A percentile compares a stretch with the other conserved stretches of the same genome.
Evolutionary conservation across 92 coral and sea anemone genomes (phyloP).

Genomic region (Paragorgia papillata): DNA sequence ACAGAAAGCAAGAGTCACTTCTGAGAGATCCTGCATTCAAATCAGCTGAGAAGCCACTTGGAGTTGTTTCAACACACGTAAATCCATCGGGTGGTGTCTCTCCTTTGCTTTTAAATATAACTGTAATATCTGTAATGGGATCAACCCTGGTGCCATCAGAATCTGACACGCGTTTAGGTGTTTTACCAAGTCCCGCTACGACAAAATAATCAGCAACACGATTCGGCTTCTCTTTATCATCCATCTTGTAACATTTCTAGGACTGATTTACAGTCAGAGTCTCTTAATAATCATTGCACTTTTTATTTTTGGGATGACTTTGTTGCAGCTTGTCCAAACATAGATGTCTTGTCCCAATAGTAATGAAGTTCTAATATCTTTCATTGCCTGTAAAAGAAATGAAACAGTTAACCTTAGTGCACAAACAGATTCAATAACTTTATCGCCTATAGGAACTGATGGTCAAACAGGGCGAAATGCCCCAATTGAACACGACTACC

Average conservation of each 20-base stretch:
- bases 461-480: too few relatives aligned
- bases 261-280: neutral
- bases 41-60: slow-evolving; percentile 89
- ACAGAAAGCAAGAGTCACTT: slow-evolving; percentile 87
- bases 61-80: slow-evolving; percentile 82
- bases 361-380: too few relatives aligned
- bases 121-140: slow-evolving; percentile 98
- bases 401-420: too few relatives aligned
- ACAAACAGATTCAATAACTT: too few relatives aligned
- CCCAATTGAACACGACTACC: too few relatives aligned
- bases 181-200: slow-evolving; percentile 91
- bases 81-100: slow-evolving; percentile 81
- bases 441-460: too few relatives aligned
- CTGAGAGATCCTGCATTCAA: slow-evolving; percentile 94
- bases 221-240: slow-evolving; percentile 88
- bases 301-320: too few relatives aligned
- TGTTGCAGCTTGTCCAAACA: too few relatives aligned
- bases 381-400: too few relatives aligned
- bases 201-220: slow-evolving; percentile 99
- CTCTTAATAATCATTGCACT: too few relatives aligned
- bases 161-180: slow-evolving; percentile 64
- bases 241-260: slow-evolving; percentile 73
- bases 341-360: too few relatives aligned
- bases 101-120: slow-evolving; percentile 87
- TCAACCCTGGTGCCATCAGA: slow-evolving; percentile 65